These are phyloP conservation scores for chimpanzee (Pan troglodytes) DNA, from an alignment of 2,113 vertebrate species.

Conservation along the genomic window DNA sequence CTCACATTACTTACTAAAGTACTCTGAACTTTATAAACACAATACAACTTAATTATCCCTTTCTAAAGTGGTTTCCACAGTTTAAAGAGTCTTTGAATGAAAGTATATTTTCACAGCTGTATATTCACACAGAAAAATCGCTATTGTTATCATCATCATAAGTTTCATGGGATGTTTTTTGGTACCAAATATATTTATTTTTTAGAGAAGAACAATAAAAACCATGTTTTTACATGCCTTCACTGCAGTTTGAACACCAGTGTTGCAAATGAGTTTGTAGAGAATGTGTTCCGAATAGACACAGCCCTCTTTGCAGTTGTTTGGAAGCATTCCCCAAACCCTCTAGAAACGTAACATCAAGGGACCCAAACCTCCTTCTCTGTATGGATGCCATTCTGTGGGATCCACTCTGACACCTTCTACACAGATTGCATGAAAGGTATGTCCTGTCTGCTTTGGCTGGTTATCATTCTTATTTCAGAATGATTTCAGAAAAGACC, in stretches of 20 bases:
- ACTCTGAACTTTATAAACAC: constrained; percentile 24
- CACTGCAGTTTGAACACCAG: not conserved
- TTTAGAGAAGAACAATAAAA: constrained; percentile 24
- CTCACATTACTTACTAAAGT: not conserved
- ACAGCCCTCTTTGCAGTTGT: not conserved
- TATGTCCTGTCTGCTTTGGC: constrained; percentile 80
- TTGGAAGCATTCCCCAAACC: not conserved
- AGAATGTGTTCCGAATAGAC: constrained; percentile 6
- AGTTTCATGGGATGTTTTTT: constrained; percentile 56
- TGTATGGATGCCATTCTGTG: constrained; percentile 63
- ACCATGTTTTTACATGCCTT: constrained; percentile 24
- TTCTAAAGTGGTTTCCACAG: not conserved
- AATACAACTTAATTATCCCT: not conserved
- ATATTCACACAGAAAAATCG: not conserved
- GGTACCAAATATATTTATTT: constrained; percentile 50
- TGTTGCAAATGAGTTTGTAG: constrained; percentile 24
- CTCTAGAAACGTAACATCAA: constrained; percentile 69
- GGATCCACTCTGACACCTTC: constrained; percentile 79
- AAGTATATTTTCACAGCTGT: not conserved
- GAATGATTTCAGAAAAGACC: constrained; percentile 83
- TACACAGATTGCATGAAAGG: constrained; percentile 78
- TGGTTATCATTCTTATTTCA: constrained; percentile 82
- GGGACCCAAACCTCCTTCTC: constrained; percentile 33
- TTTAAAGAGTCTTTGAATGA: constrained; percentile 31
- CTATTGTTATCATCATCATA: not conserved